Evolutionary conservation across 2,797 vertebrate species (phyloP).

Genomic region (Sebastes minor): DNA sequence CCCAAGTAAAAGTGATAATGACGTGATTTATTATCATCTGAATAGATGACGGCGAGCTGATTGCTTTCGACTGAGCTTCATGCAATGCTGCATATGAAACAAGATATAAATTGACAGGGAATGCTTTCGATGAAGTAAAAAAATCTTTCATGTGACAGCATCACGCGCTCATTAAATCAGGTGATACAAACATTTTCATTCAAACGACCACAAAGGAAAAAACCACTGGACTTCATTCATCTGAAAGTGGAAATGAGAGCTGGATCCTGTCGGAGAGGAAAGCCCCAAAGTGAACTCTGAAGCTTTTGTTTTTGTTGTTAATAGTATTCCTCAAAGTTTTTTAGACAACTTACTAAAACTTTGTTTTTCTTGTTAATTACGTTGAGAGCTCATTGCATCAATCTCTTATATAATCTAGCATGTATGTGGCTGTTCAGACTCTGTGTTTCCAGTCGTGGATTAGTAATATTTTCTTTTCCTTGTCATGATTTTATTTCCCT

Average conservation of each 20-base stretch:
- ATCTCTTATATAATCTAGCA: neutral
- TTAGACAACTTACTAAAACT: conserved; percentile 15
- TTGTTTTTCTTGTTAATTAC: conserved; percentile 16
- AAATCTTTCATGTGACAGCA: conserved; percentile 77
- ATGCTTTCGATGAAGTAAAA: conserved; percentile 48
- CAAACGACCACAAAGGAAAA: conserved; percentile 49
- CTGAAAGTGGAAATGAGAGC: conserved; percentile 41
- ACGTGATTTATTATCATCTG: conserved; percentile 73
- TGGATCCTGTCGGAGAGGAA: conserved; percentile 23
- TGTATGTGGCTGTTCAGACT: neutral
- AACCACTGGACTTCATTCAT: conserved; percentile 54
- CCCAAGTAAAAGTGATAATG: conserved; percentile 73
- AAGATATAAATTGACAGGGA: conserved; percentile 72
- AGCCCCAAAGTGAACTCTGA: conserved; percentile 31
- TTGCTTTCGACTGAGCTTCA: conserved; percentile 64
- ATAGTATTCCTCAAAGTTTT: conserved; percentile 14
- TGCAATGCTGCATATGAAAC: conserved; percentile 64
- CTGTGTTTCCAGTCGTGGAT: neutral
- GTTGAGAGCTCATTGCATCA: neutral
- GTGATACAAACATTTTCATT: conserved; percentile 69
- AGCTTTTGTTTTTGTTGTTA: conserved; percentile 22
- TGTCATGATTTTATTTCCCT: conserved; percentile 1
- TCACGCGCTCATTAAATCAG: conserved; percentile 75
- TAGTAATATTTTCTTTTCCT: conserved; percentile 1
- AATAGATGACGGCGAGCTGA: conserved; percentile 57